A percentile compares a stretch with the other conserved stretches of the same genome.
Evolutionary conservation across 2,113 vertebrate genomes (phyloP).

Genomic region (Colaptes auratus): DNA sequence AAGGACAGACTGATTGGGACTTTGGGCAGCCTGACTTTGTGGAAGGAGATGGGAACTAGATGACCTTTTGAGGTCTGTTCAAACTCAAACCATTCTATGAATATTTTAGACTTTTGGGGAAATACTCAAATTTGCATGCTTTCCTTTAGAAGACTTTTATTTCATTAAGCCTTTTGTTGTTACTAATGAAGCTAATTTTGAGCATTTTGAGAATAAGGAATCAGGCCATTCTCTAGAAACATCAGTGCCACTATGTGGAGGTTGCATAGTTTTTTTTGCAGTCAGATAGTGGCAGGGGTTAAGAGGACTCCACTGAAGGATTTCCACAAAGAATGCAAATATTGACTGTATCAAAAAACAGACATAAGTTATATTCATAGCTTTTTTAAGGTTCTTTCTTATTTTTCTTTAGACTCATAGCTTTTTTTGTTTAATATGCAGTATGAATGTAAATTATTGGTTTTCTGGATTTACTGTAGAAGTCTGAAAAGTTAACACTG

Average conservation of each 20-base stretch:
- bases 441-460: not conserved
- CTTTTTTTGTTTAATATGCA: not conserved
- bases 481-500: not conserved
- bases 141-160: not conserved
- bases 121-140: not conserved
- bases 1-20: not conserved
- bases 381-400: not conserved
- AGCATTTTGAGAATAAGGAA: not conserved
- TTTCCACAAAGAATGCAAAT: not conserved
- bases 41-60: not conserved
- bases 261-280: not conserved
- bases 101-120: not conserved
- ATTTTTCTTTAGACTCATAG: not conserved
- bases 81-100: not conserved
- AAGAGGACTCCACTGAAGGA: not conserved
- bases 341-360: not conserved
- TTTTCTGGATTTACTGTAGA: not conserved
- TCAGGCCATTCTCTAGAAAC: not conserved
- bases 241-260: not conserved
- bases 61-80: not conserved
- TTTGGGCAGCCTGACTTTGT: not conserved
- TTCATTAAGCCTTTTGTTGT: not conserved
- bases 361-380: accelerated
- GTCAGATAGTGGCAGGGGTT: not conserved
- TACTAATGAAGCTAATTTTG: not conserved